Percentiles rank a stretch among this genome's conserved stretches.
These are phyloP conservation scores for Pholis gunnellus DNA, from an alignment of 2,113 vertebrate genomes.

Conservation along the genomic window DNA sequence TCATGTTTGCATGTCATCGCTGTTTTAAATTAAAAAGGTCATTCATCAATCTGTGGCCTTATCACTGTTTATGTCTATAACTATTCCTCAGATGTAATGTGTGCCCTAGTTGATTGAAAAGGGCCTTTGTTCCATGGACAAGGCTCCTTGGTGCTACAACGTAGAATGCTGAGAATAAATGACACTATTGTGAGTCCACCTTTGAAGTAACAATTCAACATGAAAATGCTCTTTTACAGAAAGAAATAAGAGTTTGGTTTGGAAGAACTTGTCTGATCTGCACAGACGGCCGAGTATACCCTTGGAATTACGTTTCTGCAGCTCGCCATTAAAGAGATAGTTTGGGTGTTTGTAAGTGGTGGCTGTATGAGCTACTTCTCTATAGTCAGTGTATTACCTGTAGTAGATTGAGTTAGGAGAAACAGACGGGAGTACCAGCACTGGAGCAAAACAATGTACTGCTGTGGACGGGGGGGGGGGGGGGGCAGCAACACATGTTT, in stretches of 20 bases:
- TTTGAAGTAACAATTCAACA: not conserved
- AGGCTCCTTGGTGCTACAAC: not conserved
- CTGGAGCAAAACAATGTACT: no score
- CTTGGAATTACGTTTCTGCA: no score
- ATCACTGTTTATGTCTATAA: not conserved
- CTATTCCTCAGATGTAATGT: not conserved
- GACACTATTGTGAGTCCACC: not conserved
- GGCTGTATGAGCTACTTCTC: not conserved
- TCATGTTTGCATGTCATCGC: conserved; percentile 26
- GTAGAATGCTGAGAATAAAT: not conserved
- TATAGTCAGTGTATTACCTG: not conserved
- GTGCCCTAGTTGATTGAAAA: not conserved
- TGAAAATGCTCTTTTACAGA: not conserved
- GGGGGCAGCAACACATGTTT: not conserved
- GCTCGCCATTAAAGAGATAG: not conserved
- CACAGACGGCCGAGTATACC: not conserved
- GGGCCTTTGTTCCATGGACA: not conserved
- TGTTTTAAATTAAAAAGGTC: conserved; percentile 35
- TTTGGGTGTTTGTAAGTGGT: not conserved
- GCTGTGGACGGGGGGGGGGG: no score
- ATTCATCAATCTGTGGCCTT: conserved; percentile 12
- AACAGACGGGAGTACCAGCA: not conserved
- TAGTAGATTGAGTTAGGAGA: not conserved
- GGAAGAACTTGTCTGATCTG: not conserved
- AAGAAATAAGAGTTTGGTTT: not conserved